Evolutionary conservation across 2,113 vertebrate genomes (phyloP).

Genomic region (Oenanthe melanoleuca): DNA sequence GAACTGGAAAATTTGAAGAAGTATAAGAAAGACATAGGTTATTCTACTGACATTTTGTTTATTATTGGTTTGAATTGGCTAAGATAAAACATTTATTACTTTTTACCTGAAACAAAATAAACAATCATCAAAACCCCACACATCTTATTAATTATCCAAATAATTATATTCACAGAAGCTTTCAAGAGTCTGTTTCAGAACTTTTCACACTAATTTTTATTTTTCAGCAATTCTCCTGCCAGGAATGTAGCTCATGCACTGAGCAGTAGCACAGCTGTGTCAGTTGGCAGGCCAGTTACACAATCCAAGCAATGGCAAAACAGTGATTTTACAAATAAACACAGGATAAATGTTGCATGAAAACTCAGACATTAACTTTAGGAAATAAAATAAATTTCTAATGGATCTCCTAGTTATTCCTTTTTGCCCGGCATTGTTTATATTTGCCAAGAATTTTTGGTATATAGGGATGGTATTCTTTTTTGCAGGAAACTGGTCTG

Average conservation of each 20-base stretch:
- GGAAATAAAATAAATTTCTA: neutral
- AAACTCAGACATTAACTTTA: neutral
- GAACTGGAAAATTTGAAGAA: neutral
- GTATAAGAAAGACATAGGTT: neutral
- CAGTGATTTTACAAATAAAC: neutral
- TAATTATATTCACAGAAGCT: neutral
- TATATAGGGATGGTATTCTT: neutral
- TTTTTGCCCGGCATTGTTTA: neutral
- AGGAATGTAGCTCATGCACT: neutral
- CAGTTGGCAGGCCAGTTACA: neutral
- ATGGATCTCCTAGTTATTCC: neutral
- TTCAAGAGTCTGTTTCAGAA: neutral
- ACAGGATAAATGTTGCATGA: neutral
- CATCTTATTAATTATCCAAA: neutral
- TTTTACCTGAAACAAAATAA: neutral
- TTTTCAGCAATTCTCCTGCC: neutral
- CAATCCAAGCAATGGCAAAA: neutral
- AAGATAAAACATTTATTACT: neutral
- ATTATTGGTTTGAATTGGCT: neutral
- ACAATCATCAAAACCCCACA: neutral
- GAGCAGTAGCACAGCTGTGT: neutral
- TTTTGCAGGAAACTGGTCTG: neutral
- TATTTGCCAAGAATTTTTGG: neutral
- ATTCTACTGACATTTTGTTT: neutral
- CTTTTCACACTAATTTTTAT: neutral